phyloP scores from a whole-genome alignment of 2,888 invertebrate genomes.

The Protonemura montana region DNA sequence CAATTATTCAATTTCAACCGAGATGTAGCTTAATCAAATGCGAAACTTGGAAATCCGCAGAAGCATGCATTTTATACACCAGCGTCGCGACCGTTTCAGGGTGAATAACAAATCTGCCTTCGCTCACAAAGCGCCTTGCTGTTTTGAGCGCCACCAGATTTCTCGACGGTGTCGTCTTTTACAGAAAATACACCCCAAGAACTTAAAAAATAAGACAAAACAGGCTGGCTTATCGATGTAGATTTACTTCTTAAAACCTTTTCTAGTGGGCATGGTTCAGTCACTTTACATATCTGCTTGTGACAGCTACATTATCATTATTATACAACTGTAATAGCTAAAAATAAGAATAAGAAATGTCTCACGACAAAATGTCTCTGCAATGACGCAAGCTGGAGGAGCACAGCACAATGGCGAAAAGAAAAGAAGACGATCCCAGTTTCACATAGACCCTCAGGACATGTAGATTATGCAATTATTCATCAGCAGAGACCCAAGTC shows the following conservation, averaged over 20 bases:
- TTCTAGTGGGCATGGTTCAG: neutral
- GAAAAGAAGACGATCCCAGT: neutral
- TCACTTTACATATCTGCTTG: neutral
- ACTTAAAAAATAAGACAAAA: neutral
- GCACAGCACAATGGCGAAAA: neutral
- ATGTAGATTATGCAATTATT: neutral
- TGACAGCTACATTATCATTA: neutral
- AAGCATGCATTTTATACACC: neutral
- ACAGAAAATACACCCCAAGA: neutral
- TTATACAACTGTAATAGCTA: neutral
- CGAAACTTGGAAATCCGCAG: neutral
- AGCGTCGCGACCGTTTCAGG: neutral
- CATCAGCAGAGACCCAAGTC: neutral
- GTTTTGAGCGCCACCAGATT: neutral
- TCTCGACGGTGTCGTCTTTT: neutral
- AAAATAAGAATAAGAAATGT: neutral
- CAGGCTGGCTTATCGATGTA: neutral
- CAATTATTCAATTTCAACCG: conserved; percentile 12
- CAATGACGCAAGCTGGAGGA: neutral
- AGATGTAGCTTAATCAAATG: neutral
- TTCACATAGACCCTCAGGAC: neutral
- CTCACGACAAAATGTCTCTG: neutral
- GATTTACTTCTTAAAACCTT: neutral
- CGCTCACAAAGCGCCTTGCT: neutral
- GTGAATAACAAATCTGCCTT: neutral